Percentiles rank a stretch among this genome's conserved stretches.
phyloP scores from a whole-genome alignment of 1,140 invertebrate species.

The Aphis gossypii region DNA sequence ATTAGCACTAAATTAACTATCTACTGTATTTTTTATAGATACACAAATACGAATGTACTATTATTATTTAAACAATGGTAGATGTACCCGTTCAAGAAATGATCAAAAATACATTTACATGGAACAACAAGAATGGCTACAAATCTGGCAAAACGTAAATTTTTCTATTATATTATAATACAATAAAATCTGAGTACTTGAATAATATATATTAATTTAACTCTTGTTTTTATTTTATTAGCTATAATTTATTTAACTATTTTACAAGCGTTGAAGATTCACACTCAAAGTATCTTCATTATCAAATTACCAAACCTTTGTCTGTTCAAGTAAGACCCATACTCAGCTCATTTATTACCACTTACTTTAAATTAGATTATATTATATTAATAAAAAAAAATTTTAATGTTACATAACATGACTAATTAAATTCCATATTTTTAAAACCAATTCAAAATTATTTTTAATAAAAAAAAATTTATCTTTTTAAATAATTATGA shows the following conservation, averaged over 20 bases:
- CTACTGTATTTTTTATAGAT: not conserved
- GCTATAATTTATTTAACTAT: constrained; percentile 45
- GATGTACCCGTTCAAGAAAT: constrained; percentile 46
- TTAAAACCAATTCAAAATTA: not conserved
- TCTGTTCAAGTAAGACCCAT: constrained; percentile 37
- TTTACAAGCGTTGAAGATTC: constrained; percentile 45
- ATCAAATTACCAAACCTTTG: constrained; percentile 47
- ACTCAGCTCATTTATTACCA: not conserved
- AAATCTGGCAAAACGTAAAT: constrained; percentile 47
- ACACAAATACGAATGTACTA: not conserved
- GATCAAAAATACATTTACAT: constrained; percentile 37
- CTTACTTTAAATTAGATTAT: not conserved
- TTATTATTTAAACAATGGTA: not conserved
- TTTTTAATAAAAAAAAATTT: not conserved
- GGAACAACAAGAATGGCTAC: constrained; percentile 34
- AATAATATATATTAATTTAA: not conserved
- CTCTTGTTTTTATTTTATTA: not conserved
- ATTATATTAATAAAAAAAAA: too few relatives aligned
- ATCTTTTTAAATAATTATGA: not conserved
- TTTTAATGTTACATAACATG: not conserved
- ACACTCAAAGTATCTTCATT: constrained; percentile 40
- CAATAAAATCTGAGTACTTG: not conserved
- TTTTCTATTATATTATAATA: not conserved
- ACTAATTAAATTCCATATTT: too few relatives aligned
- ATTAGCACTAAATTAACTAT: not conserved